phyloP scores from a whole-genome alignment of 2,888 invertebrate species.

The Xanthorhoe spadicearia region DNA sequence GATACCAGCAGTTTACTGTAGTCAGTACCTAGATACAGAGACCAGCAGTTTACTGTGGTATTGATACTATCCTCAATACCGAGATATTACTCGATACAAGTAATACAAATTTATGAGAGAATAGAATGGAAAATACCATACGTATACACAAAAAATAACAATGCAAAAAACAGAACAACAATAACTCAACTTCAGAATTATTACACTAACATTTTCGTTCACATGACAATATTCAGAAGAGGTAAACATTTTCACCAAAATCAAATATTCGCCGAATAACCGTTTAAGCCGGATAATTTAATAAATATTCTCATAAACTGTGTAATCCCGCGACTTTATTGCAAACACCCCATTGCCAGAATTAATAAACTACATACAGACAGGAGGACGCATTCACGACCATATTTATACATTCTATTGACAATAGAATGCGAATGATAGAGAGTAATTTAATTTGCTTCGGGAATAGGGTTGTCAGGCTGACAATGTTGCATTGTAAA shows the following conservation, averaged over 20 bases:
- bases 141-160: too few relatives aligned
- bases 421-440: slow-evolving; percentile 42
- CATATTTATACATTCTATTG: slow-evolving; percentile 41
- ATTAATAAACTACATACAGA: slow-evolving; percentile 27
- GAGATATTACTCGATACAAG: too few relatives aligned
- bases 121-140: too few relatives aligned
- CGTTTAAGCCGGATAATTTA: not conserved
- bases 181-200: too few relatives aligned
- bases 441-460: slow-evolving; percentile 49
- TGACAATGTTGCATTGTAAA: not conserved
- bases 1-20: too few relatives aligned
- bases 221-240: too few relatives aligned
- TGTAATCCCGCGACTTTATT: slow-evolving; percentile 1
- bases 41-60: too few relatives aligned
- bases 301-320: not conserved
- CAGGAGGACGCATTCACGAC: slow-evolving; percentile 14
- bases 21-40: too few relatives aligned
- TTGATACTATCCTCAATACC: too few relatives aligned
- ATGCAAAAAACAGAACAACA: too few relatives aligned
- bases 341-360: slow-evolving; percentile 20
- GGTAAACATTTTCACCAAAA: not conserved
- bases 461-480: slow-evolving; percentile 34
- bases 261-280: not conserved
- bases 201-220: too few relatives aligned
- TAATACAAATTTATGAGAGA: too few relatives aligned